These are phyloP conservation scores for Hapalemur alaotrensis DNA, from an alignment of 2,797 vertebrate species.

Conservation along the genomic window DNA sequence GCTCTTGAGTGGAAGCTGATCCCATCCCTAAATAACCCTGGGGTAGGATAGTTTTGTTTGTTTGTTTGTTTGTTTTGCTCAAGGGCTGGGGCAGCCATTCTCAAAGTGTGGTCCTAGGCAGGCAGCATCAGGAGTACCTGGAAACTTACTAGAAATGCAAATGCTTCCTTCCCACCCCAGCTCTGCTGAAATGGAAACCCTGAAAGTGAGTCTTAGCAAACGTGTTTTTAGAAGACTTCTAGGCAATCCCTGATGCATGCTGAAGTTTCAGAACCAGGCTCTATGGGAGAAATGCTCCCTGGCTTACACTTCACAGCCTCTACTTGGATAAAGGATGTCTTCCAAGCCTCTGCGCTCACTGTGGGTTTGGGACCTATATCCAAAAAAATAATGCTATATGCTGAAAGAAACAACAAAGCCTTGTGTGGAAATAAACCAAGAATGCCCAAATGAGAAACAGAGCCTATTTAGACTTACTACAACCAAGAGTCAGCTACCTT, in stretches of 20 bases:
- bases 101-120: neutral
- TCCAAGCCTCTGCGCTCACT: neutral
- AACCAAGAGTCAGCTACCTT: too few relatives aligned
- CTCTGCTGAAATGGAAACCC: neutral
- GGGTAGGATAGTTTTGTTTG: neutral
- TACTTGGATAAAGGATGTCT: neutral
- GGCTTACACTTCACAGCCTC: neutral
- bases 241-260: neutral
- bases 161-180: neutral
- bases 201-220: neutral
- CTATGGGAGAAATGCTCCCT: neutral
- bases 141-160: neutral
- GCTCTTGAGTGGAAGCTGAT: neutral
- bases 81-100: neutral
- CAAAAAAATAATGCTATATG: neutral
- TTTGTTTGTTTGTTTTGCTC: neutral
- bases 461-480: neutral
- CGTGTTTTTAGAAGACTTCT: neutral
- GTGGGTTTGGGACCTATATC: neutral
- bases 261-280: neutral
- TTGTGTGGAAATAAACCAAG: neutral
- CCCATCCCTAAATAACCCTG: neutral
- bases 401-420: neutral
- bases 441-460: neutral
- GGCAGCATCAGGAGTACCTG: neutral